Conservation (phyloP, 1,140 invertebrate genomes). For the Drosophila eugracilis region DNA sequence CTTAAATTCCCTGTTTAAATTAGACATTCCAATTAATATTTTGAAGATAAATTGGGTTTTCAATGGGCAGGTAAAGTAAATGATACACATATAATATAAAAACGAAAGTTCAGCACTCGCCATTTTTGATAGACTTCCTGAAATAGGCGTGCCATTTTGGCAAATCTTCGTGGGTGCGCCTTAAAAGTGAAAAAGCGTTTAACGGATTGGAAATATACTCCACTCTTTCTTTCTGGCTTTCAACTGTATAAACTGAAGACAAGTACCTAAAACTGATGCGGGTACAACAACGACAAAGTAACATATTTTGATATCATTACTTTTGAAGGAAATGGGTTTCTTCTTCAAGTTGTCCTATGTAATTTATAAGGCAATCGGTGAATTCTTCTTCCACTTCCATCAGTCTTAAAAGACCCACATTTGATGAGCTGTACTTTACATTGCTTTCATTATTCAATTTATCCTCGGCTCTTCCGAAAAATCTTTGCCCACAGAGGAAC, state of each 20-base stretch:
- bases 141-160: conserved; percentile 40
- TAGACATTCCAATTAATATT: too few species aligned
- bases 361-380: neutral
- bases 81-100: too few species aligned
- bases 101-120: too few species aligned
- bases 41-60: too few species aligned
- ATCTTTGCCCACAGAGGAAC: neutral
- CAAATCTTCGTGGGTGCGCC: conserved; percentile 50
- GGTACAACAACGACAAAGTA: too few species aligned
- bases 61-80: too few species aligned
- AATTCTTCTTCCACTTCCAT: conserved; percentile 14
- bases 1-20: neutral
- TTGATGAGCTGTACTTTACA: conserved; percentile 27
- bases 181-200: conserved; percentile 43
- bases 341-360: neutral
- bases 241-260: neutral
- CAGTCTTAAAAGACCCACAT: conserved; percentile 21
- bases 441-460: neutral
- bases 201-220: conserved; percentile 52
- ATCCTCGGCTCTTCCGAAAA: neutral
- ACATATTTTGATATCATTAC: neutral
- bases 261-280: neutral
- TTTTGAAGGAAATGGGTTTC: neutral
- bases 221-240: neutral
- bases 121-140: neutral